Conservation (phyloP, 2,113 vertebrate genomes). For the Phoxinus phoxinus region DNA sequence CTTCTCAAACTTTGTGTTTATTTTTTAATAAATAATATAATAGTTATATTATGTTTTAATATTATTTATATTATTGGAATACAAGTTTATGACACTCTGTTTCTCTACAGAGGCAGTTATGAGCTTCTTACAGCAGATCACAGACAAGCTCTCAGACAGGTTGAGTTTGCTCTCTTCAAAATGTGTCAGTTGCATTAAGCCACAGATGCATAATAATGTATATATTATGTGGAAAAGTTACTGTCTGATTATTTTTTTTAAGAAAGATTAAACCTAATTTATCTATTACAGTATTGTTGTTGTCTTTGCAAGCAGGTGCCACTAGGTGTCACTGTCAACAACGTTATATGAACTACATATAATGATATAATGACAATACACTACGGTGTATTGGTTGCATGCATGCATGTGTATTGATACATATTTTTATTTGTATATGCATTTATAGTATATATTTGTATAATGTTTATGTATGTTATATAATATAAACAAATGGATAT, state of each 20-base stretch:
- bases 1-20: too few relatives aligned
- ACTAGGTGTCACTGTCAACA: constrained; percentile 50
- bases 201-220: neutral
- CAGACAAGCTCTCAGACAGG: constrained; percentile 88
- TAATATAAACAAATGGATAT: neutral
- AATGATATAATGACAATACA: too few relatives aligned
- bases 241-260: neutral
- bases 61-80: neutral
- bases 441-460: neutral
- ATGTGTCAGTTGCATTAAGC: neutral
- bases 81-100: neutral
- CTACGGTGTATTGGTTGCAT: neutral
- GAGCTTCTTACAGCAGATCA: constrained; percentile 90
- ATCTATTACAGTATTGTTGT: neutral
- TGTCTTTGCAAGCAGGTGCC: neutral
- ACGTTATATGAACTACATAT: neutral
- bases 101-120: constrained; percentile 85
- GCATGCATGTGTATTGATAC: neutral
- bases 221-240: neutral
- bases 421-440: too few relatives aligned
- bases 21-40: too few relatives aligned
- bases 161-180: constrained; percentile 59
- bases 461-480: neutral
- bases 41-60: neutral
- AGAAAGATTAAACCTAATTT: neutral